These are phyloP conservation scores for Microtus oregoni DNA, from an alignment of 2,113 vertebrate genomes.

Conservation along the genomic window DNA sequence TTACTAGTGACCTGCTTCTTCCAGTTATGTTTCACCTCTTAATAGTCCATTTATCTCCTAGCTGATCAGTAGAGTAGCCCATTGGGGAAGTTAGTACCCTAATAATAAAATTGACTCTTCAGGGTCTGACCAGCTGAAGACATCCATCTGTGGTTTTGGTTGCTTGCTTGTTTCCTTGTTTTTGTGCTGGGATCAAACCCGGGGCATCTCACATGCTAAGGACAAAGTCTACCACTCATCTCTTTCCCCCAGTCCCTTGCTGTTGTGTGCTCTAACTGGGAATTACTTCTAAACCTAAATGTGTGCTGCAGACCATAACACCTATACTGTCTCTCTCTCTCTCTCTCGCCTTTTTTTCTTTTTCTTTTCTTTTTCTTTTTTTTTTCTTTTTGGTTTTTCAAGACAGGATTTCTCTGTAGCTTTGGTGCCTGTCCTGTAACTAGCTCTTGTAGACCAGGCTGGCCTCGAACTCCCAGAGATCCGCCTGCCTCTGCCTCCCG, in stretches of 20 bases:
- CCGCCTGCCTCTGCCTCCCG: too few species aligned
- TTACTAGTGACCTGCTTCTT: background rate
- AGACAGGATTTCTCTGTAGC: too few species aligned
- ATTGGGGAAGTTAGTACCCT: too few species aligned
- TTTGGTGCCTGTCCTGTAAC: too few species aligned
- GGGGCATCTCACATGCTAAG: background rate
- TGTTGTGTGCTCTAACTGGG: background rate
- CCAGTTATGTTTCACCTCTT: background rate
- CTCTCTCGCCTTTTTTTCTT: background rate
- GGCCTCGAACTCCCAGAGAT: too few species aligned
- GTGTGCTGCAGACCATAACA: background rate
- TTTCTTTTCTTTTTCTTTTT: background rate
- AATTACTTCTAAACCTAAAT: background rate
- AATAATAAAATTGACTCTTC: background rate
- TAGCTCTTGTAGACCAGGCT: background rate
- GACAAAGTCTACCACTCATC: background rate
- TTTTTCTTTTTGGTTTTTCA: too few species aligned
- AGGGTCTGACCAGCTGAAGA: background rate
- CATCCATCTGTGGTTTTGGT: background rate
- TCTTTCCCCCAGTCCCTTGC: background rate
- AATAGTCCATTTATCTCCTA: background rate
- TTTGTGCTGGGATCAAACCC: background rate
- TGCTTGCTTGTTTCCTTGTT: background rate
- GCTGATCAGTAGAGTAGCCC: background rate
- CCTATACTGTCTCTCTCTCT: background rate